Evolutionary conservation across 35 echinoderm and acorn worm genomes (phyloP).

Genomic region (Lytechinus variegatus): DNA sequence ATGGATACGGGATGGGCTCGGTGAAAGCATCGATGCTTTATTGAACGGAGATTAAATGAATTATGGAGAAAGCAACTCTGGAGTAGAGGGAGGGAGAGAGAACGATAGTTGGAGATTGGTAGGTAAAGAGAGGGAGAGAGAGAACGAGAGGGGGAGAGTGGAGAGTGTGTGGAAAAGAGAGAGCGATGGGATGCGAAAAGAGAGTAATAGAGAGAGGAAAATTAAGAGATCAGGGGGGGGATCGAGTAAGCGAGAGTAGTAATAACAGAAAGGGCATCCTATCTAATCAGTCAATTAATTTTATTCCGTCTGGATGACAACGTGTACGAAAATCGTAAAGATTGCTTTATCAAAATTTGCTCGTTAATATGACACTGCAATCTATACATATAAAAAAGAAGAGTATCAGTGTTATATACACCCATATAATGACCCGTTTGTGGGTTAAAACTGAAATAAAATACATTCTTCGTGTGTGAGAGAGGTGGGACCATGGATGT

Average conservation of each 20-base stretch:
- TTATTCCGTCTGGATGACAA: background rate
- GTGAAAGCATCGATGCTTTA: slow-evolving; percentile 18
- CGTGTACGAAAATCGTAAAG: background rate
- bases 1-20: background rate
- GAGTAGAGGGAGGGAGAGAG: no score
- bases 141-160: background rate
- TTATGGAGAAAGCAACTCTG: background rate
- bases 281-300: background rate
- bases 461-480: no score
- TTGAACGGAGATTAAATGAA: slow-evolving; percentile 19
- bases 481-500: no score
- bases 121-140: background rate
- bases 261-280: background rate
- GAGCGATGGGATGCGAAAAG: background rate
- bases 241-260: background rate
- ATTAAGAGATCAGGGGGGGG: background rate
- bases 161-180: background rate
- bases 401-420: no score
- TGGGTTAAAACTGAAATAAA: no score
- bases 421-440: no score
- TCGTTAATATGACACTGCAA: background rate
- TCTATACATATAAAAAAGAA: background rate
- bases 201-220: background rate
- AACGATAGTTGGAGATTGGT: background rate
- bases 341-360: background rate